Base-by-base conservation (phyloP, 2,888 invertebrate species). In the Nematopogon swammerdamellus region DNA sequence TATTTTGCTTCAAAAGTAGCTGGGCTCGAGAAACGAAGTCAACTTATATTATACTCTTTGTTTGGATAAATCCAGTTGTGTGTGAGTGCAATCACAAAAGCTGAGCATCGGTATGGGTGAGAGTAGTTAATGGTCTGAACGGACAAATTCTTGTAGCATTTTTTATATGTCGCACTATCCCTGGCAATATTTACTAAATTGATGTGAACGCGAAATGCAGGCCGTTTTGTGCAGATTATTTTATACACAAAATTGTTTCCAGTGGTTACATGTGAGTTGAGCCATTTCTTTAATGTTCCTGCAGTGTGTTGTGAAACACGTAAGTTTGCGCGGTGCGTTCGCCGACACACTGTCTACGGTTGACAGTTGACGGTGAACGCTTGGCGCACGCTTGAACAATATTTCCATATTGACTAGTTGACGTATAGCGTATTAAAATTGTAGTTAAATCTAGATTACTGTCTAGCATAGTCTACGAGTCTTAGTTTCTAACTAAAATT, bases 401-500 rank as follows among this genome's bases (percentile, higher is more conserved):
- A 36, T 36, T 60, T 64, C 65, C 59, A 64, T 60, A 63, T 65
- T 68, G 69, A 70, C 68, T 68, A 17, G 36, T 68, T 73, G 76
- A 75, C 74, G 69, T 71, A 63, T 76, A 76, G 76, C 77, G 74
- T 77, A 75, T 75, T 75, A 74, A 73, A 76, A 72, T 75, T 77
- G 77, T 77, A 77, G 76, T 77, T 77, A 68, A 72, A 67, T 67
- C 64, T 76, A 76, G 75, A 75, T 76, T 69, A 67, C 45, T 70
- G 72, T 70, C 75, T 75, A 76, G 76, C 63, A 69, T 77, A 76
- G 74, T 57, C 65, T 74, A 69, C 71, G 68, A 72, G 69, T 72
- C 71, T 68, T 77, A 76, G 75, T 79, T 72, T 72, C 72, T 79
- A 77, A 72, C 76, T 71, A 77, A 77, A 77, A 73, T 77, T 76